Evolutionary conservation across 2,888 invertebrate genomes (phyloP).

Genomic region (Ennomos quercinarius): DNA sequence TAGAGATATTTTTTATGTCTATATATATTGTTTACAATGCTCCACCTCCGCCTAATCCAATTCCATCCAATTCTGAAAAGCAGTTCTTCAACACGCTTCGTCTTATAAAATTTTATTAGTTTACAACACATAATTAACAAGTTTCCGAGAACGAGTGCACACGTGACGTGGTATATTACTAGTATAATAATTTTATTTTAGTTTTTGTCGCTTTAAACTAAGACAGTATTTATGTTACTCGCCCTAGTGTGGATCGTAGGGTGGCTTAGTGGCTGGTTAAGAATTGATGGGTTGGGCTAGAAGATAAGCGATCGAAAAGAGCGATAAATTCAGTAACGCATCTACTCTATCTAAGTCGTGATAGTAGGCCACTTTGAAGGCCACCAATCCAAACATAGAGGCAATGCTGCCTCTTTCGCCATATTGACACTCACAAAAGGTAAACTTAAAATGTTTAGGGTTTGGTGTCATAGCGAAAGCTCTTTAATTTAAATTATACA

Average conservation of each 20-base stretch:
- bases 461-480: no score
- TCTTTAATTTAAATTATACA: no score
- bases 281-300: constrained; percentile 21
- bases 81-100: constrained; percentile 31
- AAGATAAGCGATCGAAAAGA: constrained; percentile 1
- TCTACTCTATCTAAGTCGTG: no score
- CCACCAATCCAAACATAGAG: no score
- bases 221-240: constrained; percentile 55
- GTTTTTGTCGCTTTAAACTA: constrained; percentile 64
- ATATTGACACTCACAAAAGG: no score
- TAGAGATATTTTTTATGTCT: no score
- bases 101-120: constrained; percentile 71
- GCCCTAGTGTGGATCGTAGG: constrained; percentile 32
- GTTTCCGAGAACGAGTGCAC: constrained; percentile 70
- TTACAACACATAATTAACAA: constrained; percentile 75
- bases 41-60: no score
- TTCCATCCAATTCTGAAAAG: constrained; percentile 7
- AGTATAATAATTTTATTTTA: constrained; percentile 60
- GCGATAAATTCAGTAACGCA: no score
- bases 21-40: no score
- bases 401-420: no score
- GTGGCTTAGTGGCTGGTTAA: constrained; percentile 42
- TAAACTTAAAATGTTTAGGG: no score
- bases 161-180: constrained; percentile 51
- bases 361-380: no score